Evolutionary conservation across 2,113 vertebrate genomes (phyloP), one percentile per base, ranked within the genome.

Genomic region (Seriola dumerili): DNA sequence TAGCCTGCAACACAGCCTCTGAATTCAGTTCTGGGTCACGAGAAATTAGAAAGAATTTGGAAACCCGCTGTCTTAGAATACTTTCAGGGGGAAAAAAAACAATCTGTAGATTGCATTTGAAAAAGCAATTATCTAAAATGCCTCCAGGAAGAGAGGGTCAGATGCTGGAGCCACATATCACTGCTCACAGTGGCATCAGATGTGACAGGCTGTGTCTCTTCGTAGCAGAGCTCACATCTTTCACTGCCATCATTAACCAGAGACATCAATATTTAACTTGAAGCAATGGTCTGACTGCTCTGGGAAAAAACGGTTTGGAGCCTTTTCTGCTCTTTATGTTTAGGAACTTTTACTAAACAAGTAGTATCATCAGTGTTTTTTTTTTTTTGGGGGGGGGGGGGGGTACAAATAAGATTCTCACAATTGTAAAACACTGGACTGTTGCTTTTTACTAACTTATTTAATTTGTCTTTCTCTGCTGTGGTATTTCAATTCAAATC

Each of bases 71-170:
- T 72, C 54, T 14, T 13, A 9, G 5, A 61, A 72, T 66, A 50
- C 54, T 64, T 64, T 48, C 19, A 25, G 13, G 29, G 14, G 4
- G 12, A 40, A 2, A 3, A 9, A 71, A 62, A 78, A 62, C 25
- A 46, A 68, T 78, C 44, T 75, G 36, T 9, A 63, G 50, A 80
- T 84, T 84, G n/a, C 62, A 70, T 84, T 77, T 70, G 44, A 81
- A 72, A 72, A 87, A 80, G 80, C 84, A 90, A 87, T 91, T 88
- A 90, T 82, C 40, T 50, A 67, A 85, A 78, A 87, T 70, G 77
- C 40, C 62, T 46, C 8, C 57, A 69, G 38, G 59, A 84, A 72
- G 40, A 78, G 16, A 29, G 23, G 73, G 83, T 89, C 67, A 75
- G 57, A 71, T 65, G 46, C 50, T 7, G 19, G 50, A 68, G 59